Percentiles rank a stretch among this genome's conserved stretches.
These are phyloP conservation scores for Salvator merianae DNA, from an alignment of 2,113 vertebrate genomes.

Conservation along the genomic window DNA sequence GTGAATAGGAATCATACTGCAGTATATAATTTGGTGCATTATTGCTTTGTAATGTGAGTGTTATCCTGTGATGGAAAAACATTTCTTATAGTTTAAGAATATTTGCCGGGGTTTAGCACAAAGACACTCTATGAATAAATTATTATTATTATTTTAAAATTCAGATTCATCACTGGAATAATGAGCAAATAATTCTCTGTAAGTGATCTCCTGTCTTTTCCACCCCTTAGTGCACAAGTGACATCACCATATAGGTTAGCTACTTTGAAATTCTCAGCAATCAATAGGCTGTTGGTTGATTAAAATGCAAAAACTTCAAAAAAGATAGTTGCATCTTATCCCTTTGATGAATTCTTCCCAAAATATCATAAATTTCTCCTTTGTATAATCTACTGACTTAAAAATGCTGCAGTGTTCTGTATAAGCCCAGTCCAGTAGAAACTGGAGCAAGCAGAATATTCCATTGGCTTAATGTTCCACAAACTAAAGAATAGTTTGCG, in stretches of 20 bases:
- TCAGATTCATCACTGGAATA: conserved; percentile 39
- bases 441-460: too few relatives aligned
- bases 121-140: conserved; percentile 39
- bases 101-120: conserved; percentile 16
- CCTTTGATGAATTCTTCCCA: conserved; percentile 55
- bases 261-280: conserved; percentile 33
- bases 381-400: neutral
- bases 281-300: conserved; percentile 8
- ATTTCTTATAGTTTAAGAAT: conserved; percentile 42
- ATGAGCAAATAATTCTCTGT: conserved; percentile 32
- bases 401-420: conserved; percentile 24
- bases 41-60: conserved; percentile 28
- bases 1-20: conserved; percentile 41
- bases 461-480: too few relatives aligned
- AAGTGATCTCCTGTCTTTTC: neutral
- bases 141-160: neutral
- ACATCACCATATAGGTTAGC: neutral
- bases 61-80: conserved; percentile 20
- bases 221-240: neutral
- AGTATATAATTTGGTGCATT: conserved; percentile 33
- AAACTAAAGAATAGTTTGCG: too few relatives aligned
- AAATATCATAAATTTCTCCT: conserved; percentile 59
- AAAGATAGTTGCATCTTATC: conserved; percentile 35
- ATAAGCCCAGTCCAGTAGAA: neutral
- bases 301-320: conserved; percentile 50